These are phyloP conservation scores for Scaptomyza montana DNA, from an alignment of 1,140 invertebrate genomes.

Conservation along the genomic window DNA sequence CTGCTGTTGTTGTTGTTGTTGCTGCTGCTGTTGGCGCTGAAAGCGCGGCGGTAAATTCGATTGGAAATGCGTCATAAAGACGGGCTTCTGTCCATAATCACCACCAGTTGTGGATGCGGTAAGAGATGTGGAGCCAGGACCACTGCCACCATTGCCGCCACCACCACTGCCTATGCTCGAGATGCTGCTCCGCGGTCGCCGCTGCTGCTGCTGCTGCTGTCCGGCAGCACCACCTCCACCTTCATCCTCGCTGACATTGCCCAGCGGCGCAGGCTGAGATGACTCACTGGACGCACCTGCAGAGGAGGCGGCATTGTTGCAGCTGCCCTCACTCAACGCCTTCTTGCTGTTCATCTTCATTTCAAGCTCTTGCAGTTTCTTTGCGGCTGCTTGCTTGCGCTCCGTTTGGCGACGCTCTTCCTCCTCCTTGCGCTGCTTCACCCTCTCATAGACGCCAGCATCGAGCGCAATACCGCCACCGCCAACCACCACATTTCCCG, in stretches of 20 bases:
- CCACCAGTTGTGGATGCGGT: slow-evolving; percentile 24
- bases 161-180: slow-evolving; percentile 52
- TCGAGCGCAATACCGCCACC: slow-evolving; percentile 66
- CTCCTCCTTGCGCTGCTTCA: slow-evolving; percentile 88
- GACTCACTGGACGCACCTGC: slow-evolving; percentile 21
- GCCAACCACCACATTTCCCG: slow-evolving; percentile 56
- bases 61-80: slow-evolving; percentile 90
- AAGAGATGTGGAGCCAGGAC: slow-evolving; percentile 22
- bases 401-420: slow-evolving; percentile 89
- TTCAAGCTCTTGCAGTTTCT: slow-evolving; percentile 87
- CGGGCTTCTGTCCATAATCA: slow-evolving; percentile 77
- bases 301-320: background rate
- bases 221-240: slow-evolving; percentile 4
- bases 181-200: slow-evolving; percentile 65
- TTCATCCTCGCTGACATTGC: slow-evolving; percentile 63
- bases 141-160: slow-evolving; percentile 5
- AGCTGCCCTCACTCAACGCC: slow-evolving; percentile 74
- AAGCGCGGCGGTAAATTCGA: slow-evolving; percentile 93
- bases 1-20: slow-evolving; percentile 56
- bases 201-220: slow-evolving; percentile 50
- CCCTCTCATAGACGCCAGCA: slow-evolving; percentile 86
- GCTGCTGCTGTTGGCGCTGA: slow-evolving; percentile 88
- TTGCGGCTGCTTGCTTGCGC: slow-evolving; percentile 86
- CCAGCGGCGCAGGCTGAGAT: slow-evolving; percentile 20
- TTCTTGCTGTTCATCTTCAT: slow-evolving; percentile 86